These are phyloP conservation scores for Alentia gelatinosa DNA, from an alignment of 2,888 invertebrate species.

Conservation along the genomic window DNA sequence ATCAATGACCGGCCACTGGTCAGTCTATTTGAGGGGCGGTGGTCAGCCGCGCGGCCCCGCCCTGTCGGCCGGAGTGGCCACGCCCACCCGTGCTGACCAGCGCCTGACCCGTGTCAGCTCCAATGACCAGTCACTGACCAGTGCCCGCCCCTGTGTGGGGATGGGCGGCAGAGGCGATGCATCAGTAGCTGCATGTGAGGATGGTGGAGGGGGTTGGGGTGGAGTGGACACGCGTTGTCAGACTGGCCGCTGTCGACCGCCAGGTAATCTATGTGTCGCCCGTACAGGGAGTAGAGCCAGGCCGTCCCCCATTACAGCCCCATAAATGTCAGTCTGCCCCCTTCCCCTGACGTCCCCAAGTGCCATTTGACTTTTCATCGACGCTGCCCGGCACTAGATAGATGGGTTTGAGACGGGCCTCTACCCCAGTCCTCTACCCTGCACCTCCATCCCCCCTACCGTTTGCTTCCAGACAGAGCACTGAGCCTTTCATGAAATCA, in stretches of 20 bases:
- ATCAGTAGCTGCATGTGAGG: neutral
- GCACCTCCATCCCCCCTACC: neutral
- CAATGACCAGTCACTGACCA: constrained; percentile 23
- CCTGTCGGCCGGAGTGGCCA: neutral
- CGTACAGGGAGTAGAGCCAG: neutral
- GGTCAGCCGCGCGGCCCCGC: constrained; percentile 8
- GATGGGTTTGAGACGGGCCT: neutral
- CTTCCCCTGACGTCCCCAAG: neutral
- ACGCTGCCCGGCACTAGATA: constrained; percentile 7
- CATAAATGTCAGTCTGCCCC: constrained; percentile 20
- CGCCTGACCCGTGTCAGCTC: constrained; percentile 37
- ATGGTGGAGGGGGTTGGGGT: neutral
- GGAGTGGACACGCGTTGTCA: neutral
- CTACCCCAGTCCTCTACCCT: neutral
- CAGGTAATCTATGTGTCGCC: neutral
- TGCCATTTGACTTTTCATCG: constrained; percentile 44
- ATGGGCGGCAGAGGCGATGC: neutral
- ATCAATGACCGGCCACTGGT: neutral
- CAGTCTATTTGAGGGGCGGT: neutral
- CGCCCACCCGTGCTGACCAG: constrained; percentile 35
- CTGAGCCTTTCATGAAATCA: no score
- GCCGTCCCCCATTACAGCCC: constrained; percentile 3
- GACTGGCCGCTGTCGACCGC: neutral
- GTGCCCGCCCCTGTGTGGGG: neutral
- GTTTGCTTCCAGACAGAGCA: neutral